These are phyloP conservation scores for Oreonectes daqikongensis DNA, from an alignment of 2,797 vertebrate genomes.

Conservation along the genomic window DNA sequence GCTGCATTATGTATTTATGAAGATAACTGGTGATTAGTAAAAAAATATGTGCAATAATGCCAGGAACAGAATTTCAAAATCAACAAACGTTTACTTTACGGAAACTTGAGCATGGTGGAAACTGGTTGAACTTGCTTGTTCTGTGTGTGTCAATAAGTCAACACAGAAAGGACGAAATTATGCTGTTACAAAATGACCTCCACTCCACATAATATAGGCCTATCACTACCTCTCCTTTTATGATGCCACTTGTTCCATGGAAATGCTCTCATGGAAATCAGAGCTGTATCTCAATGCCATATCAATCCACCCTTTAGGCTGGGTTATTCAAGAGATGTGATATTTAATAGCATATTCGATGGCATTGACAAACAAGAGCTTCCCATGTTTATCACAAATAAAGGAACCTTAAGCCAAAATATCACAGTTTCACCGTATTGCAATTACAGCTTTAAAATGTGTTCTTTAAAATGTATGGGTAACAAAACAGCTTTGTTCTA, in stretches of 20 bases:
- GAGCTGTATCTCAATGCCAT: neutral
- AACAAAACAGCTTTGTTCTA: too few species aligned
- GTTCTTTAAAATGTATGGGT: too few species aligned
- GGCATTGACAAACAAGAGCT: conserved; percentile 4
- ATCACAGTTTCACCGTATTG: too few species aligned
- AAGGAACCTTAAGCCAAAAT: too few species aligned
- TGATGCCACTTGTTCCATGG: conserved; percentile 15
- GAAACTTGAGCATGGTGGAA: conserved; percentile 40
- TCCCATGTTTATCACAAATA: conserved; percentile 7
- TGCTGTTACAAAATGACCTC: conserved; percentile 43
- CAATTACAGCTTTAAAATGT: too few species aligned
- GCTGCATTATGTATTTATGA: neutral
- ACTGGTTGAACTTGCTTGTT: conserved; percentile 51
- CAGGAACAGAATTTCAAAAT: conserved; percentile 34
- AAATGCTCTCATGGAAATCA: conserved; percentile 3
- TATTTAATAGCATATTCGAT: conserved; percentile 23
- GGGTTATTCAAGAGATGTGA: neutral
- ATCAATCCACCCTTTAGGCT: neutral
- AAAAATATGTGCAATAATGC: conserved; percentile 10
- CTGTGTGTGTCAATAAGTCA: conserved; percentile 22
- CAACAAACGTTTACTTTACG: conserved; percentile 28
- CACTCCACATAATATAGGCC: conserved; percentile 50
- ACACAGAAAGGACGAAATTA: conserved; percentile 39
- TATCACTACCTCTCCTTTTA: neutral
- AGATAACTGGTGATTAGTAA: neutral